Evolutionary conservation across 2,888 invertebrate species (phyloP).

Genomic region (Zaprionus lineosus): DNA sequence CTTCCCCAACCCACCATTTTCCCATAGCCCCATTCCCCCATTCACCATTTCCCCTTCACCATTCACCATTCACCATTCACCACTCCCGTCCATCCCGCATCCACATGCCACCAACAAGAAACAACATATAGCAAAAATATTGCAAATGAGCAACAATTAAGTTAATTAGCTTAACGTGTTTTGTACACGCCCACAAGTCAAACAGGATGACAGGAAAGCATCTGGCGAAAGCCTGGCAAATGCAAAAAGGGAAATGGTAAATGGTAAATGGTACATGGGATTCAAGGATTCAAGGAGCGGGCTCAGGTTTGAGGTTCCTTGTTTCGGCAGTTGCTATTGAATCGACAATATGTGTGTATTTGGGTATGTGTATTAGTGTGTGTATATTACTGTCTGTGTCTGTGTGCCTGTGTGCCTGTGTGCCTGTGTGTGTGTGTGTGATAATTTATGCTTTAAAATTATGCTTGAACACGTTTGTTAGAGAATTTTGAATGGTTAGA

Average conservation of each 20-base stretch:
- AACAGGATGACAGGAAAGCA: conserved; percentile 7
- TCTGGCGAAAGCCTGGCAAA: not conserved
- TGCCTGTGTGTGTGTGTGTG: conserved; percentile 23
- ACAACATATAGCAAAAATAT: conserved; percentile 41
- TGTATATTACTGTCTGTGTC: not conserved
- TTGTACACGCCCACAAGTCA: conserved; percentile 4
- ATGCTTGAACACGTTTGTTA: conserved; percentile 49
- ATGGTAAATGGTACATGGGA: not conserved
- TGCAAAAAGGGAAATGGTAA: not conserved
- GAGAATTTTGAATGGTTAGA: conserved; percentile 5
- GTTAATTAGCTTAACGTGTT: conserved; percentile 57
- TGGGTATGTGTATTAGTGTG: not conserved
- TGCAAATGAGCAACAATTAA: conserved; percentile 58
- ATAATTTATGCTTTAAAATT: conserved; percentile 51
- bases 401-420: not conserved
- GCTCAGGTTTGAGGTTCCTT: conserved; percentile 10
- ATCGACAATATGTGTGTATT: too few relatives aligned
- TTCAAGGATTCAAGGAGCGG: not conserved
- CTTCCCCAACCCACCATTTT: too few relatives aligned
- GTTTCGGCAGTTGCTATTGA: too few relatives aligned
- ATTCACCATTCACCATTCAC: too few relatives aligned
- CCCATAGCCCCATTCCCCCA: too few relatives aligned
- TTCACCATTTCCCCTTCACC: too few relatives aligned
- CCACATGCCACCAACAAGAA: too few relatives aligned
- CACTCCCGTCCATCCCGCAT: too few relatives aligned